Percentiles rank a stretch among this genome's conserved stretches.
These are phyloP conservation scores for Python bivittatus DNA, from an alignment of 2,113 vertebrate genomes.

Conservation along the genomic window DNA sequence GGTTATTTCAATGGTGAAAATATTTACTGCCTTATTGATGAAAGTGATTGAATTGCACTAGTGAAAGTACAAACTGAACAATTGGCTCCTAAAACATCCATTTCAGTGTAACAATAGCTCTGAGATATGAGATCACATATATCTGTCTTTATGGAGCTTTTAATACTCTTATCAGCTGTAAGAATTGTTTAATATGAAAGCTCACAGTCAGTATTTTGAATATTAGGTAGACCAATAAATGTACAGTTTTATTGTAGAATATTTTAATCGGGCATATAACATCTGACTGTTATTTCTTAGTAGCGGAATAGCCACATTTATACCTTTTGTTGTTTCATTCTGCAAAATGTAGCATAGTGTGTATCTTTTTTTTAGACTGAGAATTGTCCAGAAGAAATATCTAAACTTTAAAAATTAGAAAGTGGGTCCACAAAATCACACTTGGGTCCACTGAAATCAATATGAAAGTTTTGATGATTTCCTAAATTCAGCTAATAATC, in stretches of 20 bases:
- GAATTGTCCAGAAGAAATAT: rapidly evolving
- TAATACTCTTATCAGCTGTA: background rate
- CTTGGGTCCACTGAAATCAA: background rate
- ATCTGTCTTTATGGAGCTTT: background rate
- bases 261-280: constrained; percentile 46
- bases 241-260: background rate
- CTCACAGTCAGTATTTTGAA: background rate
- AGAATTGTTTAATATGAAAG: background rate
- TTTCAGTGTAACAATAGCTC: constrained; percentile 37
- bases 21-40: constrained; percentile 74
- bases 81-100: constrained; percentile 66
- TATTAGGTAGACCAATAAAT: background rate
- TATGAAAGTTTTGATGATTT: background rate
- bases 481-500: background rate
- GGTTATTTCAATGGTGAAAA: constrained; percentile 72
- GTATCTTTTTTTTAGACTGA: constrained; percentile 12
- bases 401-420: background rate
- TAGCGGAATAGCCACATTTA: constrained; percentile 50
- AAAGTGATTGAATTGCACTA: constrained; percentile 69
- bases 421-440: background rate
- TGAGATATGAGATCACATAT: background rate
- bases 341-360: constrained; percentile 24
- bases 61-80: constrained; percentile 64
- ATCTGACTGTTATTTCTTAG: constrained; percentile 57
- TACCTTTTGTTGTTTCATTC: constrained; percentile 22